Evolutionary conservation across 2,888 invertebrate genomes (phyloP).

Genomic region (Phragmatobia fuliginosa): DNA sequence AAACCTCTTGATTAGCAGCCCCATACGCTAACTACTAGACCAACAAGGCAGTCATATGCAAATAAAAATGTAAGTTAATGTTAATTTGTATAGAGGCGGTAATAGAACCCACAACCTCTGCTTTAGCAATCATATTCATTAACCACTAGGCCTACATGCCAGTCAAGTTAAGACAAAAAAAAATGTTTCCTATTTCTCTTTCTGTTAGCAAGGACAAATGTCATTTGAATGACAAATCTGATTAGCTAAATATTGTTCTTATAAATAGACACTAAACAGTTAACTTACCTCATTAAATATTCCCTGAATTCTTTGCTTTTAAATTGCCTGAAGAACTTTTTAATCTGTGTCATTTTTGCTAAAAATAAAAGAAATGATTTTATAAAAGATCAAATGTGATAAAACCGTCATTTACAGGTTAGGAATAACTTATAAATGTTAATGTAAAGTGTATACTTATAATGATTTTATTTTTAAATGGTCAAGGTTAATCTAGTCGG

Average conservation of each 20-base stretch:
- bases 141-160: neutral
- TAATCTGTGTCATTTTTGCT: constrained; percentile 70
- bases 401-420: neutral
- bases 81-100: no score
- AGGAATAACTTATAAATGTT: neutral
- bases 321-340: constrained; percentile 87
- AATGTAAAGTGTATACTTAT: neutral
- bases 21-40: no score
- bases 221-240: constrained; percentile 3
- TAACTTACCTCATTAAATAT: constrained; percentile 93
- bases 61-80: no score
- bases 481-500: neutral
- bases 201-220: neutral
- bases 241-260: neutral
- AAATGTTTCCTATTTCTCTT: neutral
- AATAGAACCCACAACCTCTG: no score
- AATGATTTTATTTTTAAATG: neutral
- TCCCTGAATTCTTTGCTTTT: constrained; percentile 94
- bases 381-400: neutral
- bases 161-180: no score
- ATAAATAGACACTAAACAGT: neutral
- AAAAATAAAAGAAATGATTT: constrained; percentile 49
- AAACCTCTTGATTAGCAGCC: no score
- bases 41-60: no score
- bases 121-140: no score